A percentile compares a stretch with the other conserved stretches of the same genome.
phyloP scores from a whole-genome alignment of 2,797 vertebrate species.

The Euthynnus affinis region DNA sequence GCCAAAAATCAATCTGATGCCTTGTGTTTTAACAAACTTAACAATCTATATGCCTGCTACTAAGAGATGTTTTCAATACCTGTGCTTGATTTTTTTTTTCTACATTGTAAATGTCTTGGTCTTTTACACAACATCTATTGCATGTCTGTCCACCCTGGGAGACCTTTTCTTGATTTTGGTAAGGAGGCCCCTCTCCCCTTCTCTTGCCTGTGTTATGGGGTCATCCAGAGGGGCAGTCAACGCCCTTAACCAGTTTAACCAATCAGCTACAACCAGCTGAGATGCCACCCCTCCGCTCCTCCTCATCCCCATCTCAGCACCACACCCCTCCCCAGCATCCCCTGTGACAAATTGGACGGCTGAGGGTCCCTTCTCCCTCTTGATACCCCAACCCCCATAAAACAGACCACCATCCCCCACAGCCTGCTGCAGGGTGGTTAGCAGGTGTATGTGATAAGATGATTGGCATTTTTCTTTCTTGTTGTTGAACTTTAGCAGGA shows the following conservation, averaged over 20 bases:
- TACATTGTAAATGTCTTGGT: too few relatives aligned
- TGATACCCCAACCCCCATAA: conserved; percentile 49
- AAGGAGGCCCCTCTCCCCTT: background rate
- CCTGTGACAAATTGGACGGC: conserved; percentile 47
- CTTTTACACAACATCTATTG: too few relatives aligned
- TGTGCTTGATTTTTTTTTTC: too few relatives aligned
- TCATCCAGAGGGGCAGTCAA: conserved; percentile 40
- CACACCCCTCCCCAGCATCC: conserved; percentile 9
- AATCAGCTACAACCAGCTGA: conserved; percentile 37
- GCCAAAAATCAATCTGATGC: too few relatives aligned
- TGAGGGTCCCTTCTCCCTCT: conserved; percentile 6
- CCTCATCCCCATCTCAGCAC: background rate
- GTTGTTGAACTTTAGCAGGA: too few relatives aligned
- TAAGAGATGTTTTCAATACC: too few relatives aligned
- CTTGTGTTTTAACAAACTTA: too few relatives aligned
- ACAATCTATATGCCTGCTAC: too few relatives aligned
- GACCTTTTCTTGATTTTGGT: background rate
- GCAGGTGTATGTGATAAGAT: conserved; percentile 36
- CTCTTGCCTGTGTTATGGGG: conserved; percentile 21
- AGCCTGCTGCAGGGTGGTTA: background rate
- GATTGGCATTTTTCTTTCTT: background rate
- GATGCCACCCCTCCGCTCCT: background rate
- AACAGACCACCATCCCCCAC: conserved; percentile 31
- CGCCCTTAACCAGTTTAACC: conserved; percentile 40
- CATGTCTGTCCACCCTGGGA: background rate